A percentile compares a stretch with the other conserved stretches of the same genome.
These are phyloP conservation scores for Rhyzopertha dominica DNA, from an alignment of 1,140 invertebrate genomes.

Conservation along the genomic window DNA sequence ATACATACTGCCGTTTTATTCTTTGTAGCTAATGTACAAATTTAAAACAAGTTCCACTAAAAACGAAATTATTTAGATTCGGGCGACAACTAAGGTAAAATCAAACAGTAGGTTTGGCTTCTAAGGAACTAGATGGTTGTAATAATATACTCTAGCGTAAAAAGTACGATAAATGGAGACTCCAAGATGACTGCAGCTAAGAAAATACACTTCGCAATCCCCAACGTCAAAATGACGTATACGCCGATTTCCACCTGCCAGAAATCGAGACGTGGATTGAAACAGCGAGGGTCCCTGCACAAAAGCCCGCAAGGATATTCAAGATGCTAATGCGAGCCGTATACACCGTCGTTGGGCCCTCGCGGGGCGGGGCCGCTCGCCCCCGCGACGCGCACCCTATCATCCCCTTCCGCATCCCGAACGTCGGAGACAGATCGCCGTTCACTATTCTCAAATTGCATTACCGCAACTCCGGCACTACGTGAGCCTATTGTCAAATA, in stretches of 20 bases:
- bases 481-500: slow-evolving; percentile 48
- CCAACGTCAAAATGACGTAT: slow-evolving; percentile 2
- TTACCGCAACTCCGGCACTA: slow-evolving; percentile 40
- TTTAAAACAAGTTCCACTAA: too few species aligned
- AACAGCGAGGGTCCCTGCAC: background rate
- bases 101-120: too few species aligned
- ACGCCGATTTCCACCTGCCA: slow-evolving; percentile 2
- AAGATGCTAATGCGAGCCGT: slow-evolving; percentile 18
- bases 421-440: slow-evolving; percentile 42
- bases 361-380: slow-evolving; percentile 17
- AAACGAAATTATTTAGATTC: too few species aligned
- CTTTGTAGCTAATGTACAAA: too few species aligned
- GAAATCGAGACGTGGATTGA: slow-evolving; percentile 1
- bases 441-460: slow-evolving; percentile 45
- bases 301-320: slow-evolving; percentile 6
- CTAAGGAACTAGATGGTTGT: too few species aligned
- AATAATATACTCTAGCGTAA: too few species aligned
- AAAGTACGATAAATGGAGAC: too few species aligned
- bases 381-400: slow-evolving; percentile 15
- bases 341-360: slow-evolving; percentile 9
- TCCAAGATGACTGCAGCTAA: too few species aligned
- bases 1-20: too few species aligned
- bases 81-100: too few species aligned
- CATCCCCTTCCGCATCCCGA: slow-evolving; percentile 25
- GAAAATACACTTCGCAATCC: too few species aligned